Conservation (phyloP, 2,797 vertebrate species). For the Schizopygopsis malacanthus region DNA sequence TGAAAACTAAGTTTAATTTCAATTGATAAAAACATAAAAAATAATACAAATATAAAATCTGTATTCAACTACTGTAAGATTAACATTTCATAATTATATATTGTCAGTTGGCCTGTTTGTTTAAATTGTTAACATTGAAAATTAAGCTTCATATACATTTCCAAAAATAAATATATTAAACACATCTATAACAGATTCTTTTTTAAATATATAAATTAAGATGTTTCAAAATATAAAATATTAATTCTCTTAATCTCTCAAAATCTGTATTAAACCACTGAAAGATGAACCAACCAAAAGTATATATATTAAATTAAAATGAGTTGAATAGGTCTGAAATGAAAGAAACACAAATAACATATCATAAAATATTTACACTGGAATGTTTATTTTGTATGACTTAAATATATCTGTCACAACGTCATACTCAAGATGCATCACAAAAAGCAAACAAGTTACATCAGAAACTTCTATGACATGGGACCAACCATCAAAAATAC, state of each 20-base stretch:
- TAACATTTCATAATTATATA: neutral
- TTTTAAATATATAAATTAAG: neutral
- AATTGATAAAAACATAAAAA: neutral
- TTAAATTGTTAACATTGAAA: neutral
- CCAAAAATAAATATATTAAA: too few relatives aligned
- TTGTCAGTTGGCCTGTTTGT: neutral
- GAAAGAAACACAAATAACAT: conserved; percentile 30
- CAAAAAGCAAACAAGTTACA: conserved; percentile 58
- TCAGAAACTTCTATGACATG: conserved; percentile 45
- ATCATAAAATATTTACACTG: conserved; percentile 60
- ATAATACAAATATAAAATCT: neutral
- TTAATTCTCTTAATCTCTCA: neutral
- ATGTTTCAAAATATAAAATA: neutral
- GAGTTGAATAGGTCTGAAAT: neutral
- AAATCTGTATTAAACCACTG: too few relatives aligned
- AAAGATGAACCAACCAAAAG: too few relatives aligned
- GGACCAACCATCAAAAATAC: conserved; percentile 56
- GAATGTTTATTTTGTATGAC: conserved; percentile 70
- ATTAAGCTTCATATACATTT: too few relatives aligned
- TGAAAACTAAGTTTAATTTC: conserved; percentile 12
- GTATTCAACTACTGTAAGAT: neutral
- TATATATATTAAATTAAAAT: neutral
- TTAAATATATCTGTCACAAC: conserved; percentile 63
- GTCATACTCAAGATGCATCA: conserved; percentile 53
- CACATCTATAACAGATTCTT: too few relatives aligned